A percentile compares a stretch with the other conserved stretches of the same genome.
These are phyloP conservation scores for Alloplasta piceator DNA, from an alignment of 2,888 invertebrate species.

Conservation along the genomic window DNA sequence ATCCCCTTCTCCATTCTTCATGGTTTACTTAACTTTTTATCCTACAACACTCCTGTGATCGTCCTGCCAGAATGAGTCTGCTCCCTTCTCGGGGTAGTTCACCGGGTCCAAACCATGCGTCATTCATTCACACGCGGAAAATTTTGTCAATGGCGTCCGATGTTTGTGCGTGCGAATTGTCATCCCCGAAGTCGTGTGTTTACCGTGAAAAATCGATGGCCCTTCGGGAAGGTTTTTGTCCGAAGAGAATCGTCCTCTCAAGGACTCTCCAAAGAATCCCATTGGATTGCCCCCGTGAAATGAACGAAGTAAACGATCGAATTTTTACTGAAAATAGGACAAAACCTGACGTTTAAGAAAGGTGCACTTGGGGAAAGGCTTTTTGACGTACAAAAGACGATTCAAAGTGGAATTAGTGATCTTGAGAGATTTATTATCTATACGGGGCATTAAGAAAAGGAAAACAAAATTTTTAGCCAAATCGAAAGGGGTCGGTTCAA, in stretches of 20 bases:
- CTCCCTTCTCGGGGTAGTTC: constrained; percentile 20
- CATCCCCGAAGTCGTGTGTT: constrained; percentile 69
- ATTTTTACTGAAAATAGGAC: constrained; percentile 15
- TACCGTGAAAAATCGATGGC: constrained; percentile 73
- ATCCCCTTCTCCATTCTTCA: constrained; percentile 1
- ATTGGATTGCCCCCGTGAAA: constrained; percentile 24
- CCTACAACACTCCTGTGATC: constrained; percentile 25
- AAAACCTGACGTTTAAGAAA: too few relatives aligned
- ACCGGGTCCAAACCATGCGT: constrained; percentile 69
- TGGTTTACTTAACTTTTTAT: neutral
- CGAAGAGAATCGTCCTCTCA: constrained; percentile 36
- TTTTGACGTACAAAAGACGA: too few relatives aligned
- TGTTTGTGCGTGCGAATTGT: constrained; percentile 69
- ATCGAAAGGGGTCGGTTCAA: too few relatives aligned
- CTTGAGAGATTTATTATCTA: too few relatives aligned
- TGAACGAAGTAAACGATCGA: constrained; percentile 39
- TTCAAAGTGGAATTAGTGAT: too few relatives aligned
- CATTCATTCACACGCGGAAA: constrained; percentile 71
- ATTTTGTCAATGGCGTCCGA: constrained; percentile 74
- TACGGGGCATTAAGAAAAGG: too few relatives aligned
- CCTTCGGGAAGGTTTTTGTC: constrained; percentile 38
- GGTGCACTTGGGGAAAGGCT: too few relatives aligned
- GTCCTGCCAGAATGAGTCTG: constrained; percentile 61
- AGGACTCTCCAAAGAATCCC: neutral
- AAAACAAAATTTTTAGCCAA: too few relatives aligned